These are phyloP conservation scores for Tachystola acroxantha DNA, from an alignment of 2,888 invertebrate genomes.

Conservation along the genomic window DNA sequence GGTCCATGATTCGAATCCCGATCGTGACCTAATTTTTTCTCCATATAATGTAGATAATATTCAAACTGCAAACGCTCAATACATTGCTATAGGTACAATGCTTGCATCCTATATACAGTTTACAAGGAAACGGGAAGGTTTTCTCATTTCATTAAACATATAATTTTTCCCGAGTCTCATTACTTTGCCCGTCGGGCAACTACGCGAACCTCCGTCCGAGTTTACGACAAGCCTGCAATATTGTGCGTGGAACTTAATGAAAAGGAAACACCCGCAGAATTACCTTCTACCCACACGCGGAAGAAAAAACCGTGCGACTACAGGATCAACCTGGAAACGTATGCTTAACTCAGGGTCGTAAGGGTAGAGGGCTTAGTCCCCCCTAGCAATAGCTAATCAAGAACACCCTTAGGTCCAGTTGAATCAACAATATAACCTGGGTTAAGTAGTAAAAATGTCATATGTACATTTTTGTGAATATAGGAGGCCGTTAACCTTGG, in stretches of 20 bases:
- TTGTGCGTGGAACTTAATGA: constrained; percentile 71
- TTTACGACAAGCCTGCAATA: constrained; percentile 65
- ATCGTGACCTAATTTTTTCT: too few relatives aligned
- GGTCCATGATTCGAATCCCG: too few relatives aligned
- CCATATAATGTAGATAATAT: too few relatives aligned
- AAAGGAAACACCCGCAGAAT: constrained; percentile 55
- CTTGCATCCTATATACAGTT: constrained; percentile 5
- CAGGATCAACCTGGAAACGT: constrained; percentile 9
- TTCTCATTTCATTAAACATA: constrained; percentile 58
- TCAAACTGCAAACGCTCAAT: too few relatives aligned
- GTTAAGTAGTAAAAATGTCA: too few relatives aligned
- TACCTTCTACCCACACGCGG: constrained; percentile 26
- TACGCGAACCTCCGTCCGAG: constrained; percentile 45
- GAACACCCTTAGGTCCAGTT: too few relatives aligned
- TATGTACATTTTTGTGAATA: too few relatives aligned
- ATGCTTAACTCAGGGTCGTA: background rate
- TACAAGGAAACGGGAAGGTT: constrained; percentile 19
- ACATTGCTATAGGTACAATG: too few relatives aligned
- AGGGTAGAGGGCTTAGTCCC: too few relatives aligned
- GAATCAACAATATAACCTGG: too few relatives aligned
- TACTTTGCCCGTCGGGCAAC: constrained; percentile 38
- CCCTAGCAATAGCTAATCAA: too few relatives aligned
- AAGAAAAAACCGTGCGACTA: constrained; percentile 32
- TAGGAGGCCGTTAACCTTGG: too few relatives aligned
- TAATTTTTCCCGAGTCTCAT: constrained; percentile 60